Percentiles rank a stretch among this genome's conserved stretches.
Evolutionary conservation across 1,140 invertebrate species (phyloP).

Genomic region (Apolygus lucorum): DNA sequence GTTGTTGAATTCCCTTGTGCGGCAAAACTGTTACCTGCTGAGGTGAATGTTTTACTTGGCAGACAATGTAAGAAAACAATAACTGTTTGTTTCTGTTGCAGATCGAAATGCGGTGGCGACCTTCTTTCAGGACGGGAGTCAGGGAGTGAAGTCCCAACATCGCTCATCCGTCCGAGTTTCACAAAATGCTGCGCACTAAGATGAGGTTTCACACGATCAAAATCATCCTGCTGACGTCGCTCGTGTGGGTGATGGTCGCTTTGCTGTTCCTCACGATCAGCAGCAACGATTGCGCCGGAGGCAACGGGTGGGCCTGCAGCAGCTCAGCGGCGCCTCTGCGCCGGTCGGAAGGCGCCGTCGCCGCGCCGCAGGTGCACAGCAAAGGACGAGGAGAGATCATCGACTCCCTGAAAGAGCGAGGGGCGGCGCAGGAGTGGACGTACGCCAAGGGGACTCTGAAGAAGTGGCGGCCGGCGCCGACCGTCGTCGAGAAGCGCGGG

Average conservation of each 20-base stretch:
- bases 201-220: slow-evolving; percentile 88
- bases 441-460: slow-evolving; percentile 49
- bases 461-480: slow-evolving; percentile 60
- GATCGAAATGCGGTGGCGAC: slow-evolving; percentile 12
- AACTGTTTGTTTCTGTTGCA: background rate
- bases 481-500: slow-evolving; percentile 55
- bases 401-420: slow-evolving; percentile 31
- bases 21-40: too few species aligned
- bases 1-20: too few species aligned
- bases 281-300: slow-evolving; percentile 64
- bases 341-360: background rate
- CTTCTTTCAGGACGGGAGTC: background rate
- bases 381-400: slow-evolving; percentile 33
- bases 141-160: background rate
- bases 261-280: slow-evolving; percentile 86
- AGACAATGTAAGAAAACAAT: too few species aligned
- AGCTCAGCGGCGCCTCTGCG: slow-evolving; percentile 37
- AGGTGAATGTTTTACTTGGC: too few species aligned
- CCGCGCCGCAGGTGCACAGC: slow-evolving; percentile 4
- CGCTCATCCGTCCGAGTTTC: background rate
- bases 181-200: slow-evolving; percentile 67
- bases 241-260: slow-evolving; percentile 92
- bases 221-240: slow-evolving; percentile 84
- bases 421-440: slow-evolving; percentile 33
- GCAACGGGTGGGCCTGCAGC: slow-evolving; percentile 52